phyloP scores from a whole-genome alignment of 1,140 invertebrate genomes.

The Batillaria attramentaria region DNA sequence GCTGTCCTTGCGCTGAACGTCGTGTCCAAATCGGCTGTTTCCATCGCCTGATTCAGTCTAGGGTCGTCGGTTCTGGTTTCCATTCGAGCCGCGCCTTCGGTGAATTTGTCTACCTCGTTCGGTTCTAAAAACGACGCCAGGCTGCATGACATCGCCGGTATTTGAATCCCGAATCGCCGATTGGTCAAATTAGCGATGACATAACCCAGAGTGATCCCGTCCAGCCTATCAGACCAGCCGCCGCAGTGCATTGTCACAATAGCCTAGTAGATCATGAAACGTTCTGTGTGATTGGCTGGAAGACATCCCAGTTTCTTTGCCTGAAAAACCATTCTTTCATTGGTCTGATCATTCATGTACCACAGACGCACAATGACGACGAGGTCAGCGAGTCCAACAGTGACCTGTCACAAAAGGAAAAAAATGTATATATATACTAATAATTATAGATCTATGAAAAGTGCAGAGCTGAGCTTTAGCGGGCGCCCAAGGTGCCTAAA shows the following conservation, averaged over 20 bases:
- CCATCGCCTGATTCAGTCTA: not conserved
- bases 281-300: slow-evolving; percentile 77
- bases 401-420: too few species aligned
- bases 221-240: slow-evolving; percentile 34
- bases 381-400: too few species aligned
- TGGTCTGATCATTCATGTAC: too few species aligned
- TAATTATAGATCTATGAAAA: too few species aligned
- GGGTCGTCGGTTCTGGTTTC: not conserved
- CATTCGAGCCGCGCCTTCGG: not conserved
- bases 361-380: too few species aligned
- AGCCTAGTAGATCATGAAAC: slow-evolving; percentile 5
- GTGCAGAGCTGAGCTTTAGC: too few species aligned
- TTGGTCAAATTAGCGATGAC: slow-evolving; percentile 35
- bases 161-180: slow-evolving; percentile 34
- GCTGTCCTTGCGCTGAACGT: slow-evolving; percentile 3
- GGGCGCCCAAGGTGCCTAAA: too few species aligned
- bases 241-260: slow-evolving; percentile 17
- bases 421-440: too few species aligned
- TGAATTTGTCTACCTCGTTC: slow-evolving; percentile 22
- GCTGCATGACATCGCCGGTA: slow-evolving; percentile 27
- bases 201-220: slow-evolving; percentile 38
- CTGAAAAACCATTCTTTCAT: too few species aligned
- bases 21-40: slow-evolving; percentile 7
- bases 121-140: slow-evolving; percentile 21
- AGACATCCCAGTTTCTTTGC: too few species aligned